Conservation (phyloP, 2,888 invertebrate species). For the Leptinotarsa peninsularis region DNA sequence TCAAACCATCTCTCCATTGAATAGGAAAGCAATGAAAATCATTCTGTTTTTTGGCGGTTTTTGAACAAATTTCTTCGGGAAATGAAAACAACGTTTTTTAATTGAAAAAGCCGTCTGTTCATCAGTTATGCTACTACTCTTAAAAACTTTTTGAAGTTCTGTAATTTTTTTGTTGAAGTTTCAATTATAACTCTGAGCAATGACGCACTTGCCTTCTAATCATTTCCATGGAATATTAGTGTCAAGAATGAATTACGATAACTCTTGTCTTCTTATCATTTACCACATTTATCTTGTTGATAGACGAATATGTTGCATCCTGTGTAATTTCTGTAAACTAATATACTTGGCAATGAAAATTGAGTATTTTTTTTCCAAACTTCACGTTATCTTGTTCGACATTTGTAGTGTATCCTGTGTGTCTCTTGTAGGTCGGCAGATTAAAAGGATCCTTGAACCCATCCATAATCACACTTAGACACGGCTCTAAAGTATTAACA, state of each 20-base stretch:
- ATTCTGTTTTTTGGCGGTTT: no score
- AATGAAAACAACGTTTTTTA: no score
- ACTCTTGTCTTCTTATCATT: not conserved
- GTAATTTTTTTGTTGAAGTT: not conserved
- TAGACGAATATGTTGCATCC: constrained; percentile 4
- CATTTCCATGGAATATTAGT: not conserved
- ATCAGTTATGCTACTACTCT: no score
- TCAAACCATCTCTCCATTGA: no score
- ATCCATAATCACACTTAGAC: no score
- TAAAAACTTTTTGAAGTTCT: no score
- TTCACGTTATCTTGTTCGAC: not conserved
- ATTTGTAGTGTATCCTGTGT: not conserved
- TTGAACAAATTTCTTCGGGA: no score
- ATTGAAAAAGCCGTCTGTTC: no score
- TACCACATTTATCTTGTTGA: not conserved
- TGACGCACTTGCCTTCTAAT: not conserved
- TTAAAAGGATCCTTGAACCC: no score
- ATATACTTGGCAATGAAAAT: constrained; percentile 5
- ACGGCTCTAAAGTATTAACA: no score
- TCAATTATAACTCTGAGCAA: not conserved
- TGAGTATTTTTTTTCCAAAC: not conserved
- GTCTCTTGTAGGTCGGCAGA: not conserved
- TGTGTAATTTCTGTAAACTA: constrained; percentile 1
- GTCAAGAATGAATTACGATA: not conserved
- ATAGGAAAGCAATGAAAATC: no score